These are phyloP conservation scores for Irena cyanogastra DNA, from an alignment of 2,113 vertebrate species.

Conservation along the genomic window DNA sequence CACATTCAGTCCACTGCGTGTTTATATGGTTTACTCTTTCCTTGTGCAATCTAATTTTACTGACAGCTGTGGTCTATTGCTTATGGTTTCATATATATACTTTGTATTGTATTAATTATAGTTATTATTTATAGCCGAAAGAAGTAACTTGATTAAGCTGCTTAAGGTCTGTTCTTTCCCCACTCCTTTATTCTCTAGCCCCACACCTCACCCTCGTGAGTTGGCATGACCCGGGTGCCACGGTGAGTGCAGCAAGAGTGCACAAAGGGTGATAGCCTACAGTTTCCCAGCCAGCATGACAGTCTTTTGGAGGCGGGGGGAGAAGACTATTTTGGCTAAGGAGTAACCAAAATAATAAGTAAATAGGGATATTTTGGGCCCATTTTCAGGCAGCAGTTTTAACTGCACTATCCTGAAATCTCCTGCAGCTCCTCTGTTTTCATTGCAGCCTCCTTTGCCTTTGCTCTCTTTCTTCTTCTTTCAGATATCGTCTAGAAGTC, in stretches of 20 bases:
- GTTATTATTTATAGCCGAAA: background rate
- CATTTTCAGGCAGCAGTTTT: background rate
- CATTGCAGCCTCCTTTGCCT: background rate
- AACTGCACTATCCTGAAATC: background rate
- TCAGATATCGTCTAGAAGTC: background rate
- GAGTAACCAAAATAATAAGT: background rate
- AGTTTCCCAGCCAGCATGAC: background rate
- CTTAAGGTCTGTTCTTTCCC: background rate
- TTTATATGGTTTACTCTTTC: background rate
- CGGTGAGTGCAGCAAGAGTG: accelerated
- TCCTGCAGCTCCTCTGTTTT: background rate
- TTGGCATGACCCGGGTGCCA: background rate
- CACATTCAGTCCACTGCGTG: background rate
- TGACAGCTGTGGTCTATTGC: background rate
- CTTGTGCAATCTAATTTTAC: background rate
- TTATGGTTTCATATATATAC: background rate
- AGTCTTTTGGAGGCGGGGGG: background rate
- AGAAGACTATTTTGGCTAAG: background rate
- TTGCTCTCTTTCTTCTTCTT: background rate
- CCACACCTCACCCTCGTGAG: background rate
- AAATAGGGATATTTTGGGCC: background rate
- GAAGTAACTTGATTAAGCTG: background rate
- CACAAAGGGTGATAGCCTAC: background rate
- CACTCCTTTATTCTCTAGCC: background rate
- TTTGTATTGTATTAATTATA: background rate